Evolutionary conservation across 2,113 vertebrate genomes (phyloP), one percentile per base, ranked within the genome.

Genomic region (Sinocyclocheilus maitianheensis): DNA sequence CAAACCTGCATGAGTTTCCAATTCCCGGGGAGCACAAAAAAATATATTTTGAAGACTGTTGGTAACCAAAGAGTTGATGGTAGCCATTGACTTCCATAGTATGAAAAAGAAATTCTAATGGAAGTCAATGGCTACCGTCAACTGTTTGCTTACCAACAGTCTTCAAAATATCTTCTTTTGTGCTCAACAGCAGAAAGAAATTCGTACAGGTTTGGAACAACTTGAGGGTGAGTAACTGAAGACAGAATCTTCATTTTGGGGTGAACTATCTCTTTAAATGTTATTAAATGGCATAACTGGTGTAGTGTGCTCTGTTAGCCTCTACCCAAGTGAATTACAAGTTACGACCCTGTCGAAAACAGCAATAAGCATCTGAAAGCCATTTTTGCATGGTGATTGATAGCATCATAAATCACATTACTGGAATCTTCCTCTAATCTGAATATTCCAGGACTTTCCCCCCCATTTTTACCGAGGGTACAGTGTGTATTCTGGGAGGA

Each of bases 401-500:
- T 22, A 84, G 69, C 48, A 34, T 86, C 80, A 63, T 60, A 86
- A 87, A 85, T 81, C 84, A 83, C 74, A 62, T 86, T 75, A 75
- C 34, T 34, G 43, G 60, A 60, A 75, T 87, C 63, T 85, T 48
- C 22, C 48, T 60, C 63, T 75, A 85, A 87, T 89, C 79, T 76
- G 46, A 89, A 89, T 89, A 89, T 87, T 81, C 76, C 77, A 84
- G 77, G 77, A 71, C 13, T 26, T 67, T 51, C 0, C 16, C 20
- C 20, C 51, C 30, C 53, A 0, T 46, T 65, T 79, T 80, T 55
- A 51, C 24, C 3, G 55, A 78, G 81, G n/a, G 34, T 84, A 53
- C 76, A 67, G 83, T 82, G 85, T 34, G 72, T 55, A 76, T 85
- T 85, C 62, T 69, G 93, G 92, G 93, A 76, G 89, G 89, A 89